These are phyloP conservation scores for Pteronura brasiliensis DNA, from an alignment of 2,113 vertebrate genomes.

Conservation along the genomic window DNA sequence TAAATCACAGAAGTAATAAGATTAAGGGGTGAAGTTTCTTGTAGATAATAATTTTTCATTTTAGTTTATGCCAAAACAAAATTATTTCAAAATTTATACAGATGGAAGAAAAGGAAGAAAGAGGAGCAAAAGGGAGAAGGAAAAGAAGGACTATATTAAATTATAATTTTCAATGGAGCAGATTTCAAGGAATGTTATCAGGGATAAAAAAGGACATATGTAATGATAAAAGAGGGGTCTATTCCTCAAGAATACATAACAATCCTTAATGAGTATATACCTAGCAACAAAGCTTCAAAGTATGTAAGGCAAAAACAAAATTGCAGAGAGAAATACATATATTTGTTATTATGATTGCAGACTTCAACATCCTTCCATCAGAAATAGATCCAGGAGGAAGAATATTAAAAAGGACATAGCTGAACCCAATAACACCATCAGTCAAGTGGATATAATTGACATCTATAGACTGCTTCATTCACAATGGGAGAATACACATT, in stretches of 20 bases:
- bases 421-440: background rate
- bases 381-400: background rate
- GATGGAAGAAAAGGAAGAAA: background rate
- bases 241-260: background rate
- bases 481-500: background rate
- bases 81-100: background rate
- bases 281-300: background rate
- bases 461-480: background rate
- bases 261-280: background rate
- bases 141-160: background rate
- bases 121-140: background rate
- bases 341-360: background rate
- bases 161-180: background rate
- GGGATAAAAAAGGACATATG: background rate
- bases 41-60: background rate
- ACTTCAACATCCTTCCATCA: background rate
- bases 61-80: slow-evolving; percentile 3
- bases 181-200: background rate
- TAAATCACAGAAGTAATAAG: background rate
- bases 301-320: background rate
- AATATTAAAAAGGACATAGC: background rate
- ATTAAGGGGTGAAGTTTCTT: background rate
- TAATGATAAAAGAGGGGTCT: background rate
- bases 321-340: background rate
- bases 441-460: background rate